Evolutionary conservation across 2,113 vertebrate species (phyloP), one percentile per base, ranked within the genome.

Genomic region (Capricornis sumatraensis): DNA sequence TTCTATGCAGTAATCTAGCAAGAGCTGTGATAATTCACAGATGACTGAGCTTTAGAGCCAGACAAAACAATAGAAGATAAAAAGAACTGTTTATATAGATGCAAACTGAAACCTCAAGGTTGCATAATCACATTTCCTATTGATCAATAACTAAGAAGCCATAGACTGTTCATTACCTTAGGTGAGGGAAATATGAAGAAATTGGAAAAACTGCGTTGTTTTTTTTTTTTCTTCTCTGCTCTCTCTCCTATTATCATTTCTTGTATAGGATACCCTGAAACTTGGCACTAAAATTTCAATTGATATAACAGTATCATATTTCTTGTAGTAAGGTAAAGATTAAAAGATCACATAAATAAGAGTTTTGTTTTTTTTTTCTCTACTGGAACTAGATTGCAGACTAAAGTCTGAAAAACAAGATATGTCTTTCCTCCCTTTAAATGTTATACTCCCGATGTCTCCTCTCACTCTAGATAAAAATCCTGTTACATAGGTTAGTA

Each of bases 41-140:
- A 47, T 97, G 97, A 91, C 95, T 97, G 97, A 92, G 85, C 92
- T 98, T 98, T 91, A 96, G 85, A 96, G 96, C 94, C 95, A 97
- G 85, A 92, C 74, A 89, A 43, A 97, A 88, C 89, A 97, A 89
- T 95, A 93, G 47, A 96, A 36, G 14, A 7, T 57, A 94, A 89
- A 98, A 97, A 7, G 55, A 95, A 95, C 53, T 95, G 85, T 96
- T 97, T 96, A 85, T 94, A 85, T 85, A 94, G 76, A 94, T 71
- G 50, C 60, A 60, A 98, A 96, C 96, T 97, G 93, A 93, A 97
- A 87, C 47, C 64, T 96, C 33, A 79, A 1, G 57, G 40, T 96
- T 98, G 89, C 96, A 95, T 97, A 79, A 96, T 96, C 97, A 97
- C 84, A 95, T 97, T 97, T 58, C 28, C 57, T 62, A 53, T 76